Conservation (phyloP, 2,113 vertebrate genomes). For the Clarias batrachus region DNA sequence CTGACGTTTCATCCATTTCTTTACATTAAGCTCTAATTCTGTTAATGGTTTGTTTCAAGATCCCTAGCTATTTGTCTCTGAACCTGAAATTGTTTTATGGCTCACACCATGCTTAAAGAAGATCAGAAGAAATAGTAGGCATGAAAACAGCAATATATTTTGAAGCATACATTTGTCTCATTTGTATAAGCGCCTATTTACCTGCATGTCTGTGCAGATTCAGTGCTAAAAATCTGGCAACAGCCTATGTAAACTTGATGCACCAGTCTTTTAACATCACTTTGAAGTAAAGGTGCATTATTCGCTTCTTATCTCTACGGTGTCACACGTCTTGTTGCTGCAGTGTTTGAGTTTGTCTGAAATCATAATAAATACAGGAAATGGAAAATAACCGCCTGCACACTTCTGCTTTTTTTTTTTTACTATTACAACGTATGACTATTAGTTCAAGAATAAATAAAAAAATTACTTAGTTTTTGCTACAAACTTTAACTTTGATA, state of each 20-base stretch:
- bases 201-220: too few relatives aligned
- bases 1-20: too few relatives aligned
- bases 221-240: not conserved
- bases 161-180: too few relatives aligned
- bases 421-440: not conserved
- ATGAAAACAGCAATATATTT: too few relatives aligned
- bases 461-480: not conserved
- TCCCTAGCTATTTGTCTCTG: too few relatives aligned
- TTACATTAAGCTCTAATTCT: too few relatives aligned
- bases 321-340: not conserved
- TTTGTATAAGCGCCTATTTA: too few relatives aligned
- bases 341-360: not conserved
- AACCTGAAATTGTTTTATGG: too few relatives aligned
- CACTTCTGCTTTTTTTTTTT: slow-evolving; percentile 10
- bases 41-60: too few relatives aligned
- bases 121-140: too few relatives aligned
- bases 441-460: not conserved
- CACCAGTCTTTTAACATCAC: not conserved
- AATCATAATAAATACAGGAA: not conserved
- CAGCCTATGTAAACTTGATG: not conserved
- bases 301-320: not conserved
- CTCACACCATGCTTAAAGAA: too few relatives aligned
- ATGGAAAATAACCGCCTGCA: not conserved
- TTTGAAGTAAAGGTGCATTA: not conserved
- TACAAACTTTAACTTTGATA: not conserved